These are phyloP conservation scores for Bos indicus DNA, from an alignment of 2,113 vertebrate genomes.

Conservation along the genomic window DNA sequence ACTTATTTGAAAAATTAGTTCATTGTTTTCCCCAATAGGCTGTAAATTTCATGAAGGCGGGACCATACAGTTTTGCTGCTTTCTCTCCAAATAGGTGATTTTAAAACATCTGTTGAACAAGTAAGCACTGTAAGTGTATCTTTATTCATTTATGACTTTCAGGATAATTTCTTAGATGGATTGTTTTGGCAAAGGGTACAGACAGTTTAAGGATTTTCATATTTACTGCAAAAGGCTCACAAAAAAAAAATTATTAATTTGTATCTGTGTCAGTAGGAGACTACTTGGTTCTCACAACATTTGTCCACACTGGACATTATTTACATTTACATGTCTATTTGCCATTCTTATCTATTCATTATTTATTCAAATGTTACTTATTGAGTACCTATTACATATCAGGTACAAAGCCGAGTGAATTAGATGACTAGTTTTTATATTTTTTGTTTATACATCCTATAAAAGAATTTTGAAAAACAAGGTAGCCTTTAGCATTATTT, in stretches of 20 bases:
- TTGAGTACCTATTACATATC: neutral
- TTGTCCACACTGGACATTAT: neutral
- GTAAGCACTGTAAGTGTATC: neutral
- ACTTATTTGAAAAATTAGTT: neutral
- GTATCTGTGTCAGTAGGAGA: neutral
- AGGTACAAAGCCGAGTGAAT: neutral
- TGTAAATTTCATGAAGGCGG: neutral
- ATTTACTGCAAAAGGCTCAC: neutral
- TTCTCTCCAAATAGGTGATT: neutral
- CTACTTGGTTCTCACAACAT: neutral
- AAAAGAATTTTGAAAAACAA: conserved; percentile 15
- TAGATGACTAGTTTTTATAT: neutral
- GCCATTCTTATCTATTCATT: neutral
- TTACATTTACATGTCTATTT: neutral
- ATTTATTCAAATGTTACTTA: neutral
- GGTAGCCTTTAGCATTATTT: neutral
- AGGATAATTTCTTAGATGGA: neutral
- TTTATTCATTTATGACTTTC: neutral
- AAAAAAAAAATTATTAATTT: neutral
- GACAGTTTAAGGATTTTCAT: neutral
- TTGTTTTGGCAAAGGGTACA: neutral
- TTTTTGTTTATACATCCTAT: neutral
- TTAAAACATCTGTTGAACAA: neutral
- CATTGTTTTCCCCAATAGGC: neutral
- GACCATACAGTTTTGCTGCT: neutral